phyloP scores from a whole-genome alignment of 2,113 vertebrate genomes.

The Serinus canaria region DNA sequence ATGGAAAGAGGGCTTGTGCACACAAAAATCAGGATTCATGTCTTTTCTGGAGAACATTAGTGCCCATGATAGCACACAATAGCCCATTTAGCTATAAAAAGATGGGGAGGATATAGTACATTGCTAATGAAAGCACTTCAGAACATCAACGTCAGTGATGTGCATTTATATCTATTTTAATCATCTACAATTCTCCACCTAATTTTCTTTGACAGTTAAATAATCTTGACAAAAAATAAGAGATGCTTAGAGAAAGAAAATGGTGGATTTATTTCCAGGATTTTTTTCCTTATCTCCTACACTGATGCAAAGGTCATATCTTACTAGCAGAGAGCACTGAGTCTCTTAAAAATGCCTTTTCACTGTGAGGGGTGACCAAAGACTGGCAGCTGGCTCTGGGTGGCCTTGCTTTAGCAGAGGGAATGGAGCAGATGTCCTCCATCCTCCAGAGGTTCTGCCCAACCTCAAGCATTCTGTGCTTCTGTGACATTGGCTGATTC shows the following conservation, averaged over 20 bases:
- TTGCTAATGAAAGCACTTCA: conserved; percentile 14
- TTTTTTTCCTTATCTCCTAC: background rate
- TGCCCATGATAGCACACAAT: background rate
- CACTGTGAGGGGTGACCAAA: background rate
- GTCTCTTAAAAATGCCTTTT: background rate
- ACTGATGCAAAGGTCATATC: background rate
- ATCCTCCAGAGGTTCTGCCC: background rate
- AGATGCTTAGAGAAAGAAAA: background rate
- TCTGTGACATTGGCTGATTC: background rate
- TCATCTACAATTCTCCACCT: background rate
- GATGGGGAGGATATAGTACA: background rate
- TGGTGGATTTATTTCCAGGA: background rate
- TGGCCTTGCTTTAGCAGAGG: background rate
- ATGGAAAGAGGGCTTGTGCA: background rate
- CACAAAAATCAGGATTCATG: background rate
- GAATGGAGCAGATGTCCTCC: background rate
- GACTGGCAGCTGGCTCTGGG: background rate
- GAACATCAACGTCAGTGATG: background rate
- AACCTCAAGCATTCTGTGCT: background rate
- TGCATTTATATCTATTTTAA: background rate
- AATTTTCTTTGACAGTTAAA: background rate
- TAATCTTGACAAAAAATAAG: conserved; percentile 14
- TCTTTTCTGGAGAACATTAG: background rate
- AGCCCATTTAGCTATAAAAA: conserved; percentile 24
- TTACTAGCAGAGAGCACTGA: background rate